Evolutionary conservation across 1,140 invertebrate species (phyloP), one percentile per base, ranked within the genome.

Genomic region (Trichomalopsis sarcophagae): DNA sequence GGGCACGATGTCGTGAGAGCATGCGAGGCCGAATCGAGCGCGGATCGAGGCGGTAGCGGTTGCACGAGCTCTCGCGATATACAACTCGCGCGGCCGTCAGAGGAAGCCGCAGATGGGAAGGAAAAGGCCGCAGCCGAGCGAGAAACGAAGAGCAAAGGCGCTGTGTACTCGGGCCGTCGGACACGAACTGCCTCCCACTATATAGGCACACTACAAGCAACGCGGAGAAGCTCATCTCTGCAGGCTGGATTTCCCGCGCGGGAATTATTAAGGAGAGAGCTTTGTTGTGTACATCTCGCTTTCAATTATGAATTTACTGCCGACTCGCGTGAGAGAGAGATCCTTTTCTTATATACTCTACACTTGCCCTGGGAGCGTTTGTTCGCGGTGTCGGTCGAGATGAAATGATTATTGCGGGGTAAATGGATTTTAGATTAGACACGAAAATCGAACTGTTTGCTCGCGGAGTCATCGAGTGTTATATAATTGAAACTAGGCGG

Each of bases 241-340:
- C 33, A 4, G 9, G 73, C 7, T n/a, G 2, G 21, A 44, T 77
- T 17, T 13, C 36, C 2, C 14, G 55, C 55, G 55, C 21, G 17
- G 55, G 55, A 62, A 62, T 62, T 62, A 62, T 62, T 62, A 62
- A 47, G 33, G 27, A 73, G 27, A 75, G 40, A 27, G 11, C 33
- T 30, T 30, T 36, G 9, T 62, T 71, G 11, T 50, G 9, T 9
- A 21, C 14, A 23, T 1, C 27, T 82, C 47, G 71, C 74, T 75
- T 75, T 82, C 81, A 82, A 82, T 82, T 82, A 82, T 27, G 40
- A 81, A 73, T 73, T 81, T 81, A 73, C 36, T 33, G 55, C 30
- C 0, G 55, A 62, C 33, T 73, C 44, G 40, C 68, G 68, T 73
- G 80, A 62, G 55, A 27, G 55, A 27, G 27, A 62, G 55, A 62